Conservation (phyloP, 2,797 vertebrate genomes). For the Poeciliopsis presidionis region DNA sequence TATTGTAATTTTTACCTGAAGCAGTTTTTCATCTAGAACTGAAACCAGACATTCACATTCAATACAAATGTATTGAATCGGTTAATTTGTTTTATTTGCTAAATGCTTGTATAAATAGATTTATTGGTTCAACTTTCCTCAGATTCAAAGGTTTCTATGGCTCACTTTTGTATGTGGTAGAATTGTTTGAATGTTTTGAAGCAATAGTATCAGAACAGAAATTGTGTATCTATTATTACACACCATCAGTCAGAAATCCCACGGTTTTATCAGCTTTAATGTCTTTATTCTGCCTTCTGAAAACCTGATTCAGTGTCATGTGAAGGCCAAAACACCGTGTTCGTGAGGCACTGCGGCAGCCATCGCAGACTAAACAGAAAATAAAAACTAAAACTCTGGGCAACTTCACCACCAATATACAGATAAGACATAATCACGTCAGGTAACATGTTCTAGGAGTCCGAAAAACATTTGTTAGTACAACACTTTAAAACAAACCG, state of each 20-base stretch:
- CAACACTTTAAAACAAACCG: slow-evolving; percentile 43
- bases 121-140: neutral
- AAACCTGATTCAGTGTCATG: slow-evolving; percentile 64
- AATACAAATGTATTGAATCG: neutral
- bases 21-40: neutral
- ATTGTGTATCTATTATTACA: neutral
- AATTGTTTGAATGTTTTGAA: neutral
- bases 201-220: neutral
- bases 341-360: slow-evolving; percentile 45
- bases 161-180: neutral
- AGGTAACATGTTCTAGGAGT: slow-evolving; percentile 39
- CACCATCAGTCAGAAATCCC: slow-evolving; percentile 29
- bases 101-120: neutral
- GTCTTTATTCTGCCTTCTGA: slow-evolving; percentile 70
- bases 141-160: neutral
- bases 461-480: slow-evolving; percentile 28
- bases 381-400: slow-evolving; percentile 34
- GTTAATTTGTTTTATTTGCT: neutral
- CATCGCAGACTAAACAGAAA: slow-evolving; percentile 23
- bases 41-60: neutral
- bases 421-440: slow-evolving; percentile 29
- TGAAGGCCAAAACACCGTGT: slow-evolving; percentile 63
- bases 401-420: slow-evolving; percentile 28
- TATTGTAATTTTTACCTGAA: neutral
- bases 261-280: slow-evolving; percentile 53